A percentile compares a stretch with the other conserved stretches of the same genome.
These are phyloP conservation scores for Catharus minimus DNA, from an alignment of 2,113 vertebrate genomes.

Conservation along the genomic window DNA sequence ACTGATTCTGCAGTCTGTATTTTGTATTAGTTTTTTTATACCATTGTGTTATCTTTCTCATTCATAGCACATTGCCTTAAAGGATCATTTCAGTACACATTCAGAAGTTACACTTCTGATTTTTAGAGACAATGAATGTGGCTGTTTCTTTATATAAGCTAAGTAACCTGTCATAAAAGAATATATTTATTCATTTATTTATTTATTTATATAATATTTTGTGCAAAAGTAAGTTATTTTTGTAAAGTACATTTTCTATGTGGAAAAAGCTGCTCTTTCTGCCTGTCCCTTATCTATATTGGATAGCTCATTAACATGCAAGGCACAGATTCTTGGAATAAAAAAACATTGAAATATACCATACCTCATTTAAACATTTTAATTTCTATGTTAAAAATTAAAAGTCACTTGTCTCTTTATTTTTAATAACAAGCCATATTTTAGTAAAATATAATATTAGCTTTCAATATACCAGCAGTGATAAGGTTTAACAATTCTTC, in stretches of 20 bases:
- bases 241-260: not conserved
- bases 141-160: conserved; percentile 43
- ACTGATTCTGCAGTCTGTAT: conserved; percentile 37
- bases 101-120: conserved; percentile 31
- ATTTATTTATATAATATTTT: not conserved
- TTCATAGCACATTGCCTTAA: conserved; percentile 31
- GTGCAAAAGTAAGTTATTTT: not conserved
- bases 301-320: not conserved
- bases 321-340: not conserved
- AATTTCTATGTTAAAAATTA: not conserved
- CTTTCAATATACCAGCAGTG: not conserved
- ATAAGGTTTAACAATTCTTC: not conserved
- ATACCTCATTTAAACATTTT: not conserved
- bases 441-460: not conserved
- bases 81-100: conserved; percentile 37
- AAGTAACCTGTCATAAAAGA: conserved; percentile 46
- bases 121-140: conserved; percentile 23
- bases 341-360: not conserved
- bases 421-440: not conserved
- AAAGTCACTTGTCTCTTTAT: not conserved
- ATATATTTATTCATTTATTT: not conserved
- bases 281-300: not conserved
- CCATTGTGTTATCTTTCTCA: conserved; percentile 26
- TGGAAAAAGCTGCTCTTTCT: not conserved
- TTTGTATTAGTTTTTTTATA: conserved; percentile 21